Conservation (phyloP, 2,797 vertebrate species). For the Diplodus puntazzo region DNA sequence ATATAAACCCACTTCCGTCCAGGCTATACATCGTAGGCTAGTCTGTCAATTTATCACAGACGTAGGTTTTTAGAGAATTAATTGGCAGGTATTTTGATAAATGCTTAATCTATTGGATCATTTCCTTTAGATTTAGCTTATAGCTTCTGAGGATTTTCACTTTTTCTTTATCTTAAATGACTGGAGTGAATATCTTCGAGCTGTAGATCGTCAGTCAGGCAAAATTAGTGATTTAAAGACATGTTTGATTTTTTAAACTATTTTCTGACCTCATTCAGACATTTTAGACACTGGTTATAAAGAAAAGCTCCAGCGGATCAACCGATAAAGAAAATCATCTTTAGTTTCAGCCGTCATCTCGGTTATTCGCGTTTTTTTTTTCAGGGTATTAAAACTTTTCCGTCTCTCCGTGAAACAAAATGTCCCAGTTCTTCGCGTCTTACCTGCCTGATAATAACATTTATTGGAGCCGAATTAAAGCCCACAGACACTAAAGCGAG, state of each 20-base stretch:
- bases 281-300: neutral
- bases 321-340: neutral
- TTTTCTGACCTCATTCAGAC: neutral
- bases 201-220: neutral
- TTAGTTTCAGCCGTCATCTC: neutral
- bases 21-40: too few relatives aligned
- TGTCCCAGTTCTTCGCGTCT: conserved; percentile 14
- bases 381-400: conserved; percentile 20
- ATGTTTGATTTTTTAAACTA: neutral
- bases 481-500: conserved; percentile 15
- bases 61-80: neutral
- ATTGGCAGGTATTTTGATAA: neutral
- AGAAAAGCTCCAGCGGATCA: neutral
- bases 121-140: neutral
- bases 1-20: neutral
- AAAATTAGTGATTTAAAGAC: neutral
- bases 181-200: neutral
- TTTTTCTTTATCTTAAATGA: neutral
- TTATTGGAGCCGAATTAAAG: conserved; percentile 6
- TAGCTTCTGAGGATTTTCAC: neutral
- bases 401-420: conserved; percentile 1
- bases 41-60: neutral
- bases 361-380: neutral
- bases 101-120: neutral
- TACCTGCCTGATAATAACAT: conserved; percentile 35